Evolutionary conservation across 2,888 invertebrate species (phyloP).

Genomic region (Anaspis maculata): DNA sequence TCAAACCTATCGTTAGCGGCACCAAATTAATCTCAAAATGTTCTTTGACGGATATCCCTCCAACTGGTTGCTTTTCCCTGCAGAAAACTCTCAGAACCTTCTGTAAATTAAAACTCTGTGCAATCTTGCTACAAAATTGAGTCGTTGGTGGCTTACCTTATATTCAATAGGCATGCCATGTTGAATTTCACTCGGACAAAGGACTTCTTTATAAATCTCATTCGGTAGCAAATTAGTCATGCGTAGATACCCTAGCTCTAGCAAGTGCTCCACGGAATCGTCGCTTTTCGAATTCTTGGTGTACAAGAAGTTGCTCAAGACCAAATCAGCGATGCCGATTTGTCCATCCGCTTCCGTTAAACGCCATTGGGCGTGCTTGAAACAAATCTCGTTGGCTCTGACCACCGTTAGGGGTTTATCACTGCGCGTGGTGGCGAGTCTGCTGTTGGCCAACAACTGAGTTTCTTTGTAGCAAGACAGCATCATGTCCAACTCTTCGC

Average conservation of each 20-base stretch:
- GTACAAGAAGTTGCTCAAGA: constrained; percentile 93
- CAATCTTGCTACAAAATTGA: constrained; percentile 4
- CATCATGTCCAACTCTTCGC: constrained; percentile 93
- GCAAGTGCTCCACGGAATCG: constrained; percentile 93
- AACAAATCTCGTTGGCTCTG: constrained; percentile 89
- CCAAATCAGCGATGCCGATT: constrained; percentile 92
- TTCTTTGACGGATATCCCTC: constrained; percentile 98
- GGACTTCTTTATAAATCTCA: constrained; percentile 84
- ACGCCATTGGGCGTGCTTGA: constrained; percentile 96
- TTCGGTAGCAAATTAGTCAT: constrained; percentile 93
- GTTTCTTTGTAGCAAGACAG: constrained; percentile 85
- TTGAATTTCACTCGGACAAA: constrained; percentile 70
- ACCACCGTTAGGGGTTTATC: constrained; percentile 71
- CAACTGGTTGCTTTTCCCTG: constrained; percentile 91
- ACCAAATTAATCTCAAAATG: constrained; percentile 98
- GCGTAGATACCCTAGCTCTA: constrained; percentile 91
- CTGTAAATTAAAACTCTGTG: constrained; percentile 35
- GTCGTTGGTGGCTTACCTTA: constrained; percentile 47
- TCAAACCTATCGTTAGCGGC: constrained; percentile 83
- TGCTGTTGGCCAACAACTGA: constrained; percentile 52
- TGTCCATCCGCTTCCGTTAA: constrained; percentile 97
- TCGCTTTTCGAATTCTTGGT: constrained; percentile 94
- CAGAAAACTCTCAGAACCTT: constrained; percentile 91
- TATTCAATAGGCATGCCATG: constrained; percentile 87
- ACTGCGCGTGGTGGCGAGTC: constrained; percentile 55